Evolutionary conservation across 2,888 invertebrate genomes (phyloP).

Genomic region (Metacarcinus magister): DNA sequence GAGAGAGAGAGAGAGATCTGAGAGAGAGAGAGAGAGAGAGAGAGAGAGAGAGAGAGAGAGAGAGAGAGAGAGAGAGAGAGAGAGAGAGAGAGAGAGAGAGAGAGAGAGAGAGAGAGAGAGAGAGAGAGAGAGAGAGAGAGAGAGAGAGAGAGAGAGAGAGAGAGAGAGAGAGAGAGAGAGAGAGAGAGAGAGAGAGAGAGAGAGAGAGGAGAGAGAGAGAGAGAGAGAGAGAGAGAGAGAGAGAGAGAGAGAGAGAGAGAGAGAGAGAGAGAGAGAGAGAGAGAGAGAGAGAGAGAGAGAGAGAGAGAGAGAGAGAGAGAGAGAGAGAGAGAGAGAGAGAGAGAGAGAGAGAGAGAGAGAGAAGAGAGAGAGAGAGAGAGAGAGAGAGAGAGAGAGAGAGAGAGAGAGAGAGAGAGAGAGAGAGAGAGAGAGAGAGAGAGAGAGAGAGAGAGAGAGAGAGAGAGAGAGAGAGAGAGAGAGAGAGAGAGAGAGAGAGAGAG

Average conservation of each 20-base stretch:
- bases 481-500: background rate
- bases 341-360: background rate
- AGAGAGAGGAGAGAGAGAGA: background rate
- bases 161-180: background rate
- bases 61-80: background rate
- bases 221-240: conserved; percentile 3
- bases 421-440: background rate
- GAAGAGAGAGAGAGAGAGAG: background rate
- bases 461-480: background rate
- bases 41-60: conserved; percentile 44
- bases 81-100: background rate
- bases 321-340: background rate
- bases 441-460: background rate
- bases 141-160: background rate
- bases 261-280: background rate
- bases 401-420: background rate
- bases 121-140: background rate
- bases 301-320: background rate
- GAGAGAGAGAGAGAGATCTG: no score
- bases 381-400: background rate
- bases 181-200: no score
- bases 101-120: background rate
- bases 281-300: background rate
- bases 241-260: background rate
- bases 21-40: no score